Conservation (phyloP, 2,113 vertebrate species). For the Bos taurus region ARS-UCD2.0 NC_037338.1:101387501-101388000, state of each 20-base stretch:
- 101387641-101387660: neutral
- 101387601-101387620: neutral
- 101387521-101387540: rapidly evolving
- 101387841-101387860: neutral
- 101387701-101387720: neutral
- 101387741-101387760: neutral
- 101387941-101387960: neutral
- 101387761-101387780: neutral
- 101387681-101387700: neutral
- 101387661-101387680: neutral
- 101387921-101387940: neutral
- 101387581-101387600: neutral
- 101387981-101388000: neutral
- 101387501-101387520: neutral
- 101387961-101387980: neutral
- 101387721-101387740: neutral
- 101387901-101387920: neutral
- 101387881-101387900: neutral
- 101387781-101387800: neutral
- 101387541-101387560: neutral
- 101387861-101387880: neutral
- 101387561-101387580: neutral
- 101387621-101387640: neutral
- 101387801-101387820: neutral
- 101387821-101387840: neutral